Percentiles rank a stretch among this genome's conserved stretches.
Conservation (phyloP, 2,797 vertebrate species). For the Nyctibius grandis region DNA sequence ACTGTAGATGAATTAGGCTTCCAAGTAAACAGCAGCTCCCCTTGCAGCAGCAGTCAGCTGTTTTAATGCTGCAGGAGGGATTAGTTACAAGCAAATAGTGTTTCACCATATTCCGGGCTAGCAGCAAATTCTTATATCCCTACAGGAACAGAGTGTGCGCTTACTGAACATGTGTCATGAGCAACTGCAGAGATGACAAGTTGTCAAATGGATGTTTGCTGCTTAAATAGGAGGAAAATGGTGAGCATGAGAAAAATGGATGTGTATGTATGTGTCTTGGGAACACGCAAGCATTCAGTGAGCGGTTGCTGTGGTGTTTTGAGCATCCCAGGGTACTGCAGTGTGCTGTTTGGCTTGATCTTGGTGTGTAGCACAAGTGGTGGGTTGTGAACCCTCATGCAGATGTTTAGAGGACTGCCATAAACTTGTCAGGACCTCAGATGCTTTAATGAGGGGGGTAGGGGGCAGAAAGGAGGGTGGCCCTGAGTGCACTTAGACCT, state of each 20-base stretch:
- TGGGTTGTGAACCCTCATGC: background rate
- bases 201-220: background rate
- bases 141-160: background rate
- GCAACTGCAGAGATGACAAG: background rate
- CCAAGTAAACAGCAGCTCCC: background rate
- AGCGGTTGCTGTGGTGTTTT: fast-evolving
- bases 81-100: background rate
- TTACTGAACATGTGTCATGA: background rate
- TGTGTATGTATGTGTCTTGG: background rate
- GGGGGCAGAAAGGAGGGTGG: background rate
- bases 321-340: background rate
- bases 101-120: background rate
- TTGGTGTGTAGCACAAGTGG: too few relatives aligned
- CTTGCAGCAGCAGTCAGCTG: background rate
- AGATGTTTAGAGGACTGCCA: background rate
- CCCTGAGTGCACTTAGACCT: background rate
- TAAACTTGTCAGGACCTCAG: background rate
- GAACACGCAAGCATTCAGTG: background rate
- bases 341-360: background rate
- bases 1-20: background rate
- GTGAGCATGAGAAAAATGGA: background rate
- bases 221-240: background rate
- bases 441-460: background rate
- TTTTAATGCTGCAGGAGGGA: background rate
- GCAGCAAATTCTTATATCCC: background rate